Evolutionary conservation across 2,797 vertebrate genomes (phyloP), one percentile per base, ranked within the genome.

Genomic region (Spinus olivaceus): DNA sequence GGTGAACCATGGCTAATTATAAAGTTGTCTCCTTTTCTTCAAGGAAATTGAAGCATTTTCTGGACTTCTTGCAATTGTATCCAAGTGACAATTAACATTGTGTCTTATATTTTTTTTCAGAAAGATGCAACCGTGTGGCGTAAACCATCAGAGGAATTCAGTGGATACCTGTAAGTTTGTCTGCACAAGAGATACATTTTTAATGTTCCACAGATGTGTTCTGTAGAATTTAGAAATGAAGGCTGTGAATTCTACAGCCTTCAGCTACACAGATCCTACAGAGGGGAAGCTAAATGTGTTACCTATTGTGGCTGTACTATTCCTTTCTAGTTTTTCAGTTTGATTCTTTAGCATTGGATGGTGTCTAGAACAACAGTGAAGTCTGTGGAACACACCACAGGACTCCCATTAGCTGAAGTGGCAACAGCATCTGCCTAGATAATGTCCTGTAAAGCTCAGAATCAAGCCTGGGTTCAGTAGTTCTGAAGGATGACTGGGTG

Each of bases 61-160:
- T 79, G n/a, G 7, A 24, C 19, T 37, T 51, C 30, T 76, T 77
- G 32, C 13, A 63, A 47, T 50, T 28, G 7, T 67, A 25, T 60
- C 3, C 51, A 69, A 66, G 16, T 73, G 42, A 37, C 35, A 81
- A 3, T 44, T 84, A 80, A 42, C 18, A 12, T 67, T 3, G 0
- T 64, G 10, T 47, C 41, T 92, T 53, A 14, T 22, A 6, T 97
- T 91, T 77, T 69, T 84, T 95, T 97, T n/a, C 96, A 99, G 98
- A 98, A 98, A 97, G 98, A 98, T 94, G 98, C 98, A 76, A 98
- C 96, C 11, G 98, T 98, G 61, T 99, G 98, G 98, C 97, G 97
- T 94, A 98, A 98, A 90, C 97, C 98, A 4, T 99, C 98, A 28
- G 97, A 98, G 77, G 98, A 98, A 95, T 99, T 99, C 97, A 97